Base-by-base conservation (phyloP, 2,113 vertebrate species). In the Xenopus tropicalis region DNA sequence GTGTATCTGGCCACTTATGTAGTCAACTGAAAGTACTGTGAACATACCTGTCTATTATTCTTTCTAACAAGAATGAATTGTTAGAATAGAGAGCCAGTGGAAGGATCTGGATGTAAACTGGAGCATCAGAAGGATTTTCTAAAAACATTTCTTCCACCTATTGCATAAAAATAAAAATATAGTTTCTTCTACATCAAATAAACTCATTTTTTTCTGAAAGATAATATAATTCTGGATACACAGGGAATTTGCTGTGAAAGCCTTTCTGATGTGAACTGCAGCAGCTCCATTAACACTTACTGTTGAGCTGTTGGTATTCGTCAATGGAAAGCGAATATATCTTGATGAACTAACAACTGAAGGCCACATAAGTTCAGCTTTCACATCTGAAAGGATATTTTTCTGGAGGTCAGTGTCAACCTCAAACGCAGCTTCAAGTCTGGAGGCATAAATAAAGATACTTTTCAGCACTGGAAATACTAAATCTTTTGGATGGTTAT, bases 351-450 rank as follows among this genome's bases (percentile, higher is more conserved):
- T 90, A 61, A 99, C 88, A 68, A 99, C 65, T 1, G 95, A 95
- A 5, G 97, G 97, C 97, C 97, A 99, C 1, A 87, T 85, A 83
- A 98, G 84, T 79, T 96, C 91, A 3, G 95, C 95, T 0, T 92
- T 93, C 46, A 99, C 81, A 88, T 89, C 94, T 59, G 95, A 90
- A 67, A 79, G 81, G 25, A 99, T 93, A 43, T 95, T 96, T 79
- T 98, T 98, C 86, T 98, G 96, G 69, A 99, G 94, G 75, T 98
- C 95, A 61, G 97, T 96, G 86, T 98, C 94, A 79, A 99, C 94
- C 90, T 99, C 96, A 87, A 99, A 98, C 65, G 93, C 23, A 14
- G 93, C 93, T 59, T 85, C 92, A 61, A 93, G 73, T 79, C 97
- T 99, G 79, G 13, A 23, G 48, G 52, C 9, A 69, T 1, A 61